Base-by-base conservation (phyloP, 2,888 invertebrate species). In the Dioctria rufipes region DNA sequence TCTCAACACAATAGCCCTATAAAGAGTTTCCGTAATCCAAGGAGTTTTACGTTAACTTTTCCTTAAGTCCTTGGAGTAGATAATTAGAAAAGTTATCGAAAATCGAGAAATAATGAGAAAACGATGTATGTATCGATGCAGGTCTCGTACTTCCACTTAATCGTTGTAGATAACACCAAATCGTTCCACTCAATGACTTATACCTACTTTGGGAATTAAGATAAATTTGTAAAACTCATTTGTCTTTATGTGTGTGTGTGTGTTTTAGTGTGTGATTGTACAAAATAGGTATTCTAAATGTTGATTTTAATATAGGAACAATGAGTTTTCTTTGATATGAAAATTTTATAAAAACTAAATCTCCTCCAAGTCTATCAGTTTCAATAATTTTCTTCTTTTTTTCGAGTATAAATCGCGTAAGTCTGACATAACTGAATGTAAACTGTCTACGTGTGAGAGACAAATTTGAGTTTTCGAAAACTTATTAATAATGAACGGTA, bases 51-150 rank as follows among this genome's bases (percentile, higher is more conserved):
- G 37, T 69, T 49, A 69, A 51, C 69, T 69, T 69, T 69, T 43
- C 51, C 54, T 69, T 69, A 69, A 69, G 69, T 69, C 69, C 51
- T 69, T 69, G 49, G 39, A 69, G 69, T 69, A 69, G 69, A 69
- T 69, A 69, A 69, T 69, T 69, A 69, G 69, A 69, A 69, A 69
- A 69, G 69, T 69, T 69, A 51, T 69, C 69, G 69, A 69, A 69
- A 69, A 69, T 69, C 51, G 69, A 51, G 69, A 37, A 69, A 69
- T 69, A 69, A 69, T 69, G 39, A 39, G 39, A 69, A 69, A 51
- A n/a, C 51, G 54, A 69, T 69, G 39, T 69, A 9, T 69, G 65
- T 39, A 25, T 25, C 2, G 69, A 69, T 69, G 49, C 51, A 69
- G 49, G 51, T 9, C 25, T 8, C 51, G 37, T 8, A 51, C 51